Evolutionary conservation across 1,140 invertebrate genomes (phyloP), one percentile per base, ranked within the genome.

Genomic region (Cotesia vestalis): DNA sequence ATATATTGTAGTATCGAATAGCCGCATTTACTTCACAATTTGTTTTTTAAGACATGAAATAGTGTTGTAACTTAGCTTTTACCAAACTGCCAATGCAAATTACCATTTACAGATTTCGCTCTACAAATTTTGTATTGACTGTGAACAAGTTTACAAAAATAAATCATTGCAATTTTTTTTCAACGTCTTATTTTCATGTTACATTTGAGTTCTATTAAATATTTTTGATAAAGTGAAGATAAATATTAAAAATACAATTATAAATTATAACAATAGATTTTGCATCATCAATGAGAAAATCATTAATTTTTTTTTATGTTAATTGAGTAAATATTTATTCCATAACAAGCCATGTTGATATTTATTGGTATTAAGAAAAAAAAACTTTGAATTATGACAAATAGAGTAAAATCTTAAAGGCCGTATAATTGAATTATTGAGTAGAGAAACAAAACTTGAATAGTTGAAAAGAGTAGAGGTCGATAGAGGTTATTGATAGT

Each of bases 101-200:
- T 12, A 12, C 61, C 27, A 64, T 55, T 62, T 46, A 38, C 51
- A 11, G 69, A 71, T 71, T 71, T 51, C 61, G 34, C 4, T n/a
- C 34, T 9, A 53, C 40, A 62, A 57, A 64, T 71, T 53, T 61
- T 46, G 17, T 6, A 9, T 2, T 12, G 36, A 62, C 35, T 17
- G 46, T 20, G 73, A 75, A 53, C 69, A 59, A 27, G 69, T 27
- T 27, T 27, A 27, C 27, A 27, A 66, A 72, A 75, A 72, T 75
- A 52, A 75, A 71, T 69, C 69, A 55, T 67, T 63, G 51, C 51
- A 20, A 55, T 64, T 40, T 71, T 40, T 71, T 61, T 64, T 35
- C 20, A 27, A 27, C 3, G 3, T 27, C 1, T 27, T 27, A 27
- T 27, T 27, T 27, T 52, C 52, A 70, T 9, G 51, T n/a, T 52